phyloP scores from a whole-genome alignment of 2,113 vertebrate species.

The Embiotoca jacksoni region DNA sequence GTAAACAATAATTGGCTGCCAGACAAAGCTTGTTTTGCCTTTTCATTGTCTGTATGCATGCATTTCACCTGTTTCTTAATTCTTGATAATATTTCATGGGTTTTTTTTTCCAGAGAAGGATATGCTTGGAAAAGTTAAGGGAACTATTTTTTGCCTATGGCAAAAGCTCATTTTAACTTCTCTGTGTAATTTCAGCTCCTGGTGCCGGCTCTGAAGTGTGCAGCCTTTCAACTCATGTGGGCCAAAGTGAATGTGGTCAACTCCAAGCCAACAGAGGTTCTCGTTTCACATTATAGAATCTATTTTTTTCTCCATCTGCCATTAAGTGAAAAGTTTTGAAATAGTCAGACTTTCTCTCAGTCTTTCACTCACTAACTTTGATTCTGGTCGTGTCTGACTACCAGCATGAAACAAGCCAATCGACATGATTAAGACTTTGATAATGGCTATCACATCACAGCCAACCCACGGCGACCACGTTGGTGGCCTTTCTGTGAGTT shows the following conservation, averaged over 20 bases:
- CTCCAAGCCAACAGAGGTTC: conserved; percentile 79
- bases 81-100: no score
- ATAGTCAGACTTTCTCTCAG: conserved; percentile 9
- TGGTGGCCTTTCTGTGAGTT: conserved; percentile 29
- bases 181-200: conserved; percentile 83
- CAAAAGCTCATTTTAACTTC: neutral
- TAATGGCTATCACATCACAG: conserved; percentile 12
- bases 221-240: conserved; percentile 89
- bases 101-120: no score
- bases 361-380: neutral
- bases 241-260: conserved; percentile 76
- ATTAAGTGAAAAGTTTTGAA: neutral
- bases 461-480: neutral
- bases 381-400: neutral
- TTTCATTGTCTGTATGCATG: no score
- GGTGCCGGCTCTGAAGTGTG: conserved; percentile 84
- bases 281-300: neutral
- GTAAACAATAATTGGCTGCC: no score
- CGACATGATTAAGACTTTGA: neutral
- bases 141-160: neutral
- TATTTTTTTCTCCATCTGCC: neutral
- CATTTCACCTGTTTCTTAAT: no score
- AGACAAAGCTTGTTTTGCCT: no score
- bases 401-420: conserved; percentile 1
- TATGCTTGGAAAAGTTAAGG: no score